phyloP scores from a whole-genome alignment of 2,797 vertebrate genomes.

The Gadopsis marmoratus region DNA sequence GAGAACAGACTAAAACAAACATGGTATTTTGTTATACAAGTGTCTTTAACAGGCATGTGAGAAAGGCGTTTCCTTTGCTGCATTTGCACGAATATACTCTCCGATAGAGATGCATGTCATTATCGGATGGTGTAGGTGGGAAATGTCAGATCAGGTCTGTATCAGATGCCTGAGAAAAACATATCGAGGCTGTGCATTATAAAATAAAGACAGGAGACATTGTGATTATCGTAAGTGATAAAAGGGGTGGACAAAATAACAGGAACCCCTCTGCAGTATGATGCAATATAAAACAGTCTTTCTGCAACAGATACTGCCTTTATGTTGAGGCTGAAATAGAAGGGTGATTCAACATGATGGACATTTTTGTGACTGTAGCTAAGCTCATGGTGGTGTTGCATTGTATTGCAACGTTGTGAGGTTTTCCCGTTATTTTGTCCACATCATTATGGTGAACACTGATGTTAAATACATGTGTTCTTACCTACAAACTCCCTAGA shows the following conservation, averaged over 20 bases:
- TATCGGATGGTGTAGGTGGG: slow-evolving; percentile 22
- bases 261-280: slow-evolving; percentile 9
- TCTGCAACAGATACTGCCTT: background rate
- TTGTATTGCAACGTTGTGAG: background rate
- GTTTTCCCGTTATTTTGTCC: slow-evolving; percentile 17
- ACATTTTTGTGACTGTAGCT: background rate
- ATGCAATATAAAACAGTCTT: slow-evolving; percentile 8
- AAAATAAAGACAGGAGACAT: background rate
- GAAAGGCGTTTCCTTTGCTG: slow-evolving; percentile 20
- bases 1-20: background rate
- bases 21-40: background rate
- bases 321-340: slow-evolving; percentile 11
- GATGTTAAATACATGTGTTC: background rate
- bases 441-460: background rate
- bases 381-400: background rate
- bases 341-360: background rate
- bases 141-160: slow-evolving; percentile 23
- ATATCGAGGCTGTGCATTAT: background rate
- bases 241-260: background rate
- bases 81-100: slow-evolving; percentile 8
- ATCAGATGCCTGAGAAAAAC: slow-evolving; percentile 19
- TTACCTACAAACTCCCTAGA: background rate
- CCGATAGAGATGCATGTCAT: slow-evolving; percentile 18
- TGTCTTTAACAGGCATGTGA: background rate
- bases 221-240: slow-evolving; percentile 21